A percentile compares a stretch with the other conserved stretches of the same genome.
Conservation (phyloP, 1,140 invertebrate genomes). For the Calephelis virginiensis region DNA sequence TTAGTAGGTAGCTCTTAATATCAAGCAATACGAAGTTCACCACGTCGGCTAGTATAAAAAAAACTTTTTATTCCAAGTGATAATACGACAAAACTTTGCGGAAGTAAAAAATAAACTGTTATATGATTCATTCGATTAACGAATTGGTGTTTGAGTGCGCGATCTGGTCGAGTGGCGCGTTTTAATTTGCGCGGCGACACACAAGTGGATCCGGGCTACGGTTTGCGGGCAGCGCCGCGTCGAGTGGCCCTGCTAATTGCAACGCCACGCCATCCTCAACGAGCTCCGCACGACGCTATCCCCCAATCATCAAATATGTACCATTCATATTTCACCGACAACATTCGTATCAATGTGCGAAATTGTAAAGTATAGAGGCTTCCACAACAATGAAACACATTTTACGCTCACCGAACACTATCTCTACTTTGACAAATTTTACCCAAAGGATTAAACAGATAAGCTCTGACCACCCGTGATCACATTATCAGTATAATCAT, state of each 20-base stretch:
- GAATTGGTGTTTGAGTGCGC: conserved; percentile 63
- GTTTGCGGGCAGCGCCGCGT: conserved; percentile 60
- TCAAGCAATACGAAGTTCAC: too few relatives aligned
- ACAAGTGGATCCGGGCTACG: conserved; percentile 65
- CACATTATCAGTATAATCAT: conserved; percentile 18
- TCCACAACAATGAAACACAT: conserved; percentile 13
- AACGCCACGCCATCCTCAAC: conserved; percentile 56
- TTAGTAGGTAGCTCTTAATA: too few relatives aligned
- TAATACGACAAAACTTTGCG: conserved; percentile 5
- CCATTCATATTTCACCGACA: conserved; percentile 33
- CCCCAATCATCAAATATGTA: conserved; percentile 48
- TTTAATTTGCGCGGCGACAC: conserved; percentile 77
- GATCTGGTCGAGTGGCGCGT: conserved; percentile 69
- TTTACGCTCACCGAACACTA: conserved; percentile 19
- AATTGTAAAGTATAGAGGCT: conserved; percentile 25
- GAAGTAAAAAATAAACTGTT: conserved; percentile 34
- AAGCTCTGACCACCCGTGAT: conserved; percentile 21
- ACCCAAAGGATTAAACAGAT: conserved; percentile 18
- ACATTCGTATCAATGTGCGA: conserved; percentile 11
- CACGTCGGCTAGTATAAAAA: too few relatives aligned
- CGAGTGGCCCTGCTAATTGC: conserved; percentile 74
- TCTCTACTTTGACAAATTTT: conserved; percentile 23
- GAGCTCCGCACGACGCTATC: conserved; percentile 38
- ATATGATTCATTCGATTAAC: conserved; percentile 61
- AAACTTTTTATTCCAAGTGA: too few relatives aligned